phyloP scores from a whole-genome alignment of 2,888 invertebrate genomes.

The Drosophila putrida region DNA sequence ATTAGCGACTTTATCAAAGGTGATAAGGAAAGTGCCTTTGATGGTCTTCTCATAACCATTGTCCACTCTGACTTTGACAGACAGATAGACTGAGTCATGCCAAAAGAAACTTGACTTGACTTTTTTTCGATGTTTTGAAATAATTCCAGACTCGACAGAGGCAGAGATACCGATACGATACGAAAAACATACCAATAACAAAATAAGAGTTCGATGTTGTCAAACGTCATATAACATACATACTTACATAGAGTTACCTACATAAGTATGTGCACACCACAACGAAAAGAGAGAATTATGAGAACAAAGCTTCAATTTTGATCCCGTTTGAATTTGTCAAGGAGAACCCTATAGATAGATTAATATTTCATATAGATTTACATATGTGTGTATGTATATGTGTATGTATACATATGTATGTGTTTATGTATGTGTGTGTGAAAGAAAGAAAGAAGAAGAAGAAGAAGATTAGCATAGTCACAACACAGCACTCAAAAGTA shows the following conservation, averaged over 20 bases:
- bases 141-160: constrained; percentile 11
- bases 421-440: not conserved
- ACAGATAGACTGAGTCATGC: constrained; percentile 16
- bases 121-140: constrained; percentile 14
- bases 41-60: constrained; percentile 52
- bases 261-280: constrained; percentile 4
- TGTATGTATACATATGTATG: not conserved
- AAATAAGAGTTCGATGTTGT: constrained; percentile 4
- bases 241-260: constrained; percentile 13
- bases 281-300: constrained; percentile 5
- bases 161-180: not conserved
- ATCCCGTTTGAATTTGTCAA: constrained; percentile 15
- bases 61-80: constrained; percentile 37
- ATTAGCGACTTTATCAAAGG: constrained; percentile 57
- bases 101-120: constrained; percentile 12
- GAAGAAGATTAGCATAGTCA: constrained; percentile 2
- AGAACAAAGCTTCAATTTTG: constrained; percentile 15
- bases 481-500: constrained; percentile 3
- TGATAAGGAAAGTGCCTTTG: constrained; percentile 62
- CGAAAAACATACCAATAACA: too few species aligned
- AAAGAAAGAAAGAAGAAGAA: too few species aligned
- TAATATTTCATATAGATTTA: constrained; percentile 10
- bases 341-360: constrained; percentile 35
- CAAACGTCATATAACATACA: not conserved
- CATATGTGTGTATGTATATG: not conserved